Evolutionary conservation across 2,113 vertebrate genomes (phyloP), one percentile per base, ranked within the genome.

Genomic region (Tichodroma muraria): DNA sequence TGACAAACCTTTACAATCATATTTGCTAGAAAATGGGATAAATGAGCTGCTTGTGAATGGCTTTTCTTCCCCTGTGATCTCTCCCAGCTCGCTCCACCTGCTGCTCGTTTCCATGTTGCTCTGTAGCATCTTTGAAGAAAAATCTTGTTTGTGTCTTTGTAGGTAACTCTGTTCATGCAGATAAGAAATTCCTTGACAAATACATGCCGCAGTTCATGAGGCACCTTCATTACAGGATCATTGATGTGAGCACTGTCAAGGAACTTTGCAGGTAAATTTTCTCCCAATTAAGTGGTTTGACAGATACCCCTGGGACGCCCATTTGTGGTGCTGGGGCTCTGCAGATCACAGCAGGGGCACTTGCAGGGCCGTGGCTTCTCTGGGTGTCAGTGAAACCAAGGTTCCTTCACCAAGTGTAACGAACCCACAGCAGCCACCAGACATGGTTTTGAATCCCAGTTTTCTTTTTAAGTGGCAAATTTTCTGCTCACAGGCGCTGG

Each of bases 181-280:
- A 98, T 97, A 98, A 98, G 97, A 98, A 98, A 95, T 99, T 99
- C 79, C 98, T 99, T 94, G 99, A 99, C 93, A 99, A 99, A 95
- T 98, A 98, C 97, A 99, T 99, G 99, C 99, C 99, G 18, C 99
- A 99, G 98, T 99, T 99, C 96, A 99, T 99, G 98, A 98, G 98
- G 94, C 98, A 98, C 47, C 97, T 98, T 72, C 98, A 98, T 93
- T 98, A 98, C 97, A 93, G 98, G 85, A 99, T 99, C 96, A 97
- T 99, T 23, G 99, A 99, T 12, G 99, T 99, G 91, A 99, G 99
- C 98, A 99, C 99, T 25, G 97, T 99, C 95, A 99, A 99, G 96
- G 99, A 99, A 52, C 98, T 99, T 14, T 99, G 99, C 98, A 99
- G 99, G 99, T 98, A 52, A 96, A 27, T 9, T 25, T 24, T 40